phyloP scores from a whole-genome alignment of 1,140 invertebrate genomes.

The Drosophila pseudoananassae region DNA sequence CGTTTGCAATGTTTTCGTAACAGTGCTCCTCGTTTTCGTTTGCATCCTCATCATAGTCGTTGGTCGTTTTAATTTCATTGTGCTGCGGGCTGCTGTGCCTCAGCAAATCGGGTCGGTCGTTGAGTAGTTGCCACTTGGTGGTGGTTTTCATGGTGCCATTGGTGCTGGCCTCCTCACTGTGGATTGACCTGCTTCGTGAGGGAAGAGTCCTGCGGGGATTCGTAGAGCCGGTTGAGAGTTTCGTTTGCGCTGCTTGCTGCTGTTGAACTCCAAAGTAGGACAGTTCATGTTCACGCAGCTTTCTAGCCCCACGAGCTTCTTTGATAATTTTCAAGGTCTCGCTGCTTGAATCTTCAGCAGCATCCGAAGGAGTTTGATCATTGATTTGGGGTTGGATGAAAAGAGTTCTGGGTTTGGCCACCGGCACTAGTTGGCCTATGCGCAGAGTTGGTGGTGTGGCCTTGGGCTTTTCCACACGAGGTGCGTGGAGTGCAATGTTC shows the following conservation, averaged over 20 bases:
- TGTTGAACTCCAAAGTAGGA: constrained; percentile 84
- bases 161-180: constrained; percentile 32
- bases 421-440: constrained; percentile 63
- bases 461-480: constrained; percentile 55
- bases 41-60: constrained; percentile 40
- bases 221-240: constrained; percentile 24
- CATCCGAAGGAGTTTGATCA: constrained; percentile 21
- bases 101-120: constrained; percentile 79
- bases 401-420: constrained; percentile 74
- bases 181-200: constrained; percentile 53
- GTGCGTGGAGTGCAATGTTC: constrained; percentile 80
- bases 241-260: constrained; percentile 19
- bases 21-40: constrained; percentile 64
- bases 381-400: constrained; percentile 58
- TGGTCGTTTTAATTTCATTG: constrained; percentile 39
- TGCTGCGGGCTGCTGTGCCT: constrained; percentile 75
- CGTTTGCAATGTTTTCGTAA: constrained; percentile 78
- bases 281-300: constrained; percentile 84
- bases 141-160: constrained; percentile 44
- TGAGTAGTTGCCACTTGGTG: constrained; percentile 77
- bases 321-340: constrained; percentile 78
- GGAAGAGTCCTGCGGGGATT: constrained; percentile 68
- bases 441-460: constrained; percentile 48
- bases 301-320: constrained; percentile 82
- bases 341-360: constrained; percentile 52